Percentiles rank a stretch among this genome's conserved stretches.
Evolutionary conservation across 2,113 vertebrate species (phyloP).

Genomic region (Corydoras sp.): DNA sequence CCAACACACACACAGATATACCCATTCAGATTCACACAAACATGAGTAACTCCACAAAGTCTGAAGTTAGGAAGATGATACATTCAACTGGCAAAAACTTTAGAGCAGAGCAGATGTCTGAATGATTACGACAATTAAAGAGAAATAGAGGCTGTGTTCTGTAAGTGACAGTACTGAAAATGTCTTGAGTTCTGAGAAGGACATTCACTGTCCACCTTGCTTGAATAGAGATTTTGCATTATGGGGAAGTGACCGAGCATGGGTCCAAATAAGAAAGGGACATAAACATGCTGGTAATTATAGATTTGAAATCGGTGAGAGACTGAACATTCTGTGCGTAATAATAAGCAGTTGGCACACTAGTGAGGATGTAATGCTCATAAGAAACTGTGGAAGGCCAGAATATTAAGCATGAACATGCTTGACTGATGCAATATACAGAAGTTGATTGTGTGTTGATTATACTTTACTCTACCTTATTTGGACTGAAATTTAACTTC

Average conservation of each 20-base stretch:
- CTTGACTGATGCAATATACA: constrained; percentile 13
- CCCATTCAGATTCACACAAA: constrained; percentile 47
- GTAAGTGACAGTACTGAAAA: background rate
- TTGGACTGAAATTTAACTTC: constrained; percentile 20
- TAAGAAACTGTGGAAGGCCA: background rate
- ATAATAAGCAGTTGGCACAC: constrained; percentile 6
- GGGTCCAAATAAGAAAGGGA: constrained; percentile 16
- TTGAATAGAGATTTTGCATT: background rate
- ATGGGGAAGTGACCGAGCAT: constrained; percentile 40
- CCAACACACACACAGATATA: constrained; percentile 48
- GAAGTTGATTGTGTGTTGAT: constrained; percentile 13
- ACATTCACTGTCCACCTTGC: background rate
- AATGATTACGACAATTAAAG: background rate
- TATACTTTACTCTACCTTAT: constrained; percentile 31
- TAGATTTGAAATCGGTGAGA: background rate
- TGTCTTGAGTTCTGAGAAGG: background rate
- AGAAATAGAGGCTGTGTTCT: background rate
- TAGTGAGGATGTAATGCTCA: constrained; percentile 6
- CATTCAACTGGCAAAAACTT: constrained; percentile 54
- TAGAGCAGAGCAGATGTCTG: constrained; percentile 21
- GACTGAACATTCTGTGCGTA: constrained; percentile 1
- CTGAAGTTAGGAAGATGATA: constrained; percentile 54
- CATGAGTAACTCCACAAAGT: constrained; percentile 37
- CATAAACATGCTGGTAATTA: background rate
- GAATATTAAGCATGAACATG: constrained; percentile 9